Conservation (phyloP, 2,113 vertebrate genomes). For the Microcebus jonahi region DNA sequence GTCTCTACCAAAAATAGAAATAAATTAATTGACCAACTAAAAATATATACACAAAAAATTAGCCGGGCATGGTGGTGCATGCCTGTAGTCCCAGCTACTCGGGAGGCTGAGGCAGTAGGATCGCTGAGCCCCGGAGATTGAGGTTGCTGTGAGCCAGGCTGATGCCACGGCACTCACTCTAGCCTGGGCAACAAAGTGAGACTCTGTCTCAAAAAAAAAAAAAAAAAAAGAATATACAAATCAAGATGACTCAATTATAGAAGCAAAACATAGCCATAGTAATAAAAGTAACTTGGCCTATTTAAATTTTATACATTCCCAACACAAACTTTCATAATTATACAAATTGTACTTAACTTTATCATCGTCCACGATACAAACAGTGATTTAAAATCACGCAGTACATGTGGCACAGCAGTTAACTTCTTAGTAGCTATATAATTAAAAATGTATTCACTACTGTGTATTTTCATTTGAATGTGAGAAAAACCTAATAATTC, state of each 20-base stretch:
- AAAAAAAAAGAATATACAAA: too few species aligned
- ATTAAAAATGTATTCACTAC: constrained; percentile 14
- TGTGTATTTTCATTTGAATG: background rate
- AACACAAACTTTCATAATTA: background rate
- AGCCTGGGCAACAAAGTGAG: too few species aligned
- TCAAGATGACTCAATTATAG: constrained; percentile 18
- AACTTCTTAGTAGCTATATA: background rate
- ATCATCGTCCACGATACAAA: background rate
- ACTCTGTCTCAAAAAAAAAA: too few species aligned
- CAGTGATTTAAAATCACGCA: background rate
- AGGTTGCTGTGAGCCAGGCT: too few species aligned
- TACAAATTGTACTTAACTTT: background rate
- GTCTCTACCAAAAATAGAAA: too few species aligned
- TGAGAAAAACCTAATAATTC: background rate
- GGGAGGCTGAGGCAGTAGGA: too few species aligned
- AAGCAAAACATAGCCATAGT: background rate
- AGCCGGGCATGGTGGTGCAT: too few species aligned
- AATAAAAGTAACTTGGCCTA: constrained; percentile 16
- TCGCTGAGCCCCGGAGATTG: too few species aligned
- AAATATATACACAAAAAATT: too few species aligned
- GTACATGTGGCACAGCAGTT: background rate
- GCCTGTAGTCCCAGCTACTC: too few species aligned
- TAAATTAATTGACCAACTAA: too few species aligned
- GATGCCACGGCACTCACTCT: too few species aligned
- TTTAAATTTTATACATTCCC: background rate